These are phyloP conservation scores for Danio choprae DNA, from an alignment of 2,797 vertebrate species.

Conservation along the genomic window DNA sequence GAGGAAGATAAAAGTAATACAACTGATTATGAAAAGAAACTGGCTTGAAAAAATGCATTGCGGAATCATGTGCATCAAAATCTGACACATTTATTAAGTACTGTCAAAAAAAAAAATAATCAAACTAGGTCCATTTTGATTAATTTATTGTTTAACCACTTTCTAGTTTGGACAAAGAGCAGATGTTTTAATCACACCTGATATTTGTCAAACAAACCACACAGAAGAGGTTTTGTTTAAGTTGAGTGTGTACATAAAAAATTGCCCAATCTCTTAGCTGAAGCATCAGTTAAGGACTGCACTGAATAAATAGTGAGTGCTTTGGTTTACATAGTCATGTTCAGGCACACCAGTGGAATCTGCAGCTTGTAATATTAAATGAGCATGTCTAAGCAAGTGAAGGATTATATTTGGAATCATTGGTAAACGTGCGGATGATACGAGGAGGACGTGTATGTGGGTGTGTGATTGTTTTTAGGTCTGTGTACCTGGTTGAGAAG, in stretches of 20 bases:
- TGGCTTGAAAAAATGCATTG: not conserved
- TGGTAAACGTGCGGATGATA: not conserved
- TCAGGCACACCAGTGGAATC: constrained; percentile 19
- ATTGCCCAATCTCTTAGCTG: not conserved
- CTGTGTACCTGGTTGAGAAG: constrained; percentile 87
- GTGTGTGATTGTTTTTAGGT: not conserved
- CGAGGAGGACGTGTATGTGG: not conserved
- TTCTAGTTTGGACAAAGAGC: not conserved
- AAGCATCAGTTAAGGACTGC: not conserved
- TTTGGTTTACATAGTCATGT: constrained; percentile 7
- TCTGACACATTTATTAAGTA: not conserved
- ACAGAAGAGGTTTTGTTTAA: not conserved
- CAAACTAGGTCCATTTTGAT: not conserved
- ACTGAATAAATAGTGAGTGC: not conserved
- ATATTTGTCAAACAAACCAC: not conserved
- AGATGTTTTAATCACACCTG: not conserved
- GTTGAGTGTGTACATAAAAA: not conserved
- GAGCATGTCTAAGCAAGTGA: constrained; percentile 24
- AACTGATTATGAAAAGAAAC: not conserved
- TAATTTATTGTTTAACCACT: not conserved
- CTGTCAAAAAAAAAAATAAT: not conserved
- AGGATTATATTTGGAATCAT: not conserved
- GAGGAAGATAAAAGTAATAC: not conserved
- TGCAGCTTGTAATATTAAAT: not conserved
- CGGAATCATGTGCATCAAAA: not conserved